Evolutionary conservation across 2,113 vertebrate genomes (phyloP).

Genomic region (Felis catus): F.catus_Fca126_mat1.0 CM031414.1:91651001-91651500

Average conservation of each 20-base stretch:
- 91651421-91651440: neutral
- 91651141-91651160: neutral
- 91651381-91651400: neutral
- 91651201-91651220: neutral
- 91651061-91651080: neutral
- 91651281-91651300: neutral
- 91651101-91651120: neutral
- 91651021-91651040: neutral
- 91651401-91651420: neutral
- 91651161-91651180: neutral
- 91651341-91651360: neutral
- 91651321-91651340: neutral
- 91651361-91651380: neutral
- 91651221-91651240: neutral
- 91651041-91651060: neutral
- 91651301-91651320: neutral
- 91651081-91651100: neutral
- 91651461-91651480: neutral
- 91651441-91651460: neutral
- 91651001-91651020: neutral
- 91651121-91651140: neutral
- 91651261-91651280: neutral
- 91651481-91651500: neutral
- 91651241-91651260: neutral
- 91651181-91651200: neutral